Evolutionary conservation across 2,113 vertebrate genomes (phyloP).

Genomic region (Furnarius figulus): DNA sequence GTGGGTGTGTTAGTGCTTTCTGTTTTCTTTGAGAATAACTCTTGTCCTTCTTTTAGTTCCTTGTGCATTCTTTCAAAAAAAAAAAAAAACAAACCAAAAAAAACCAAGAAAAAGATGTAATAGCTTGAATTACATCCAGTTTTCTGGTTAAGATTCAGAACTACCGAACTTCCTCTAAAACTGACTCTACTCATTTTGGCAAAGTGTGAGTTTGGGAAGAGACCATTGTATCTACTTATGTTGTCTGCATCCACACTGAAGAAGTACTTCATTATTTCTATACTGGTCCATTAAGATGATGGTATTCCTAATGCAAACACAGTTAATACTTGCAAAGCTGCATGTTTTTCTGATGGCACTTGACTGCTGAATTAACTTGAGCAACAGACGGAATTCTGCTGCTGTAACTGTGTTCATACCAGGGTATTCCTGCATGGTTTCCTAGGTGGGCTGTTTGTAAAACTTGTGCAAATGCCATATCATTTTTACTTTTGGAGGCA

Average conservation of each 20-base stretch:
- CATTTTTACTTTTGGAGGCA: not conserved
- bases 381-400: not conserved
- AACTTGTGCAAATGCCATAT: not conserved
- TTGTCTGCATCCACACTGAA: not conserved
- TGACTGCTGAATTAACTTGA: not conserved
- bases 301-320: not conserved
- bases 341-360: not conserved
- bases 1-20: not conserved
- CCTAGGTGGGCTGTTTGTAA: not conserved
- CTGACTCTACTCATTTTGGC: not conserved
- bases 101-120: not conserved
- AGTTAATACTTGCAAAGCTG: not conserved
- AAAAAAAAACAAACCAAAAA: too few relatives aligned
- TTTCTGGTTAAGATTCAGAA: not conserved
- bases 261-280: not conserved
- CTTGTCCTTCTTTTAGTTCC: not conserved
- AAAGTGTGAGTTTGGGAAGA: not conserved
- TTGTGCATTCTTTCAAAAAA: not conserved
- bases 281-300: not conserved
- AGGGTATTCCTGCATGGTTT: not conserved
- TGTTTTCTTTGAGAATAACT: not conserved
- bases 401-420: rapidly evolving
- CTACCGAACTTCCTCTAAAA: not conserved
- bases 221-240: rapidly evolving
- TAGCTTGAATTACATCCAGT: not conserved